A percentile compares a stretch with the other conserved stretches of the same genome.
phyloP scores from a whole-genome alignment of 2,113 vertebrate genomes.

The Oceanites oceanicus region DNA sequence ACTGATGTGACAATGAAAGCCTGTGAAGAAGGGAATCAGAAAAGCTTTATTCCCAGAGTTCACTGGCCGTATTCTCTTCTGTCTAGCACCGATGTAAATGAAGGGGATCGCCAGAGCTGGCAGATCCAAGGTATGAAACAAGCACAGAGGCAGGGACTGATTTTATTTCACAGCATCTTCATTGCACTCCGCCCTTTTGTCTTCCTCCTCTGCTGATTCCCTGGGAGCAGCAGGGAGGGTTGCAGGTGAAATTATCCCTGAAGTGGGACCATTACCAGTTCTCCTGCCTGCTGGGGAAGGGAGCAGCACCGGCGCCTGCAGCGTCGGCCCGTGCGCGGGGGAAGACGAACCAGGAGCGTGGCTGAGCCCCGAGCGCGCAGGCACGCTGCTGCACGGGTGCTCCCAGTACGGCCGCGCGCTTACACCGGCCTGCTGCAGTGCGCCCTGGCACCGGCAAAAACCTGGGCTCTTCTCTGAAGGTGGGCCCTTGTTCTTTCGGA shows the following conservation, averaged over 20 bases:
- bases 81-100: neutral
- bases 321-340: accelerated
- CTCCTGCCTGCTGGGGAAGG: neutral
- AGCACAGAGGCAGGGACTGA: neutral
- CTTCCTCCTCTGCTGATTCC: neutral
- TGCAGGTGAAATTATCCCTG: neutral
- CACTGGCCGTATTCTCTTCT: neutral
- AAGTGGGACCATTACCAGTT: neutral
- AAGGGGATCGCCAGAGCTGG: neutral
- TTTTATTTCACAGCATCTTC: neutral
- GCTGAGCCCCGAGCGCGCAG: neutral
- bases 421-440: neutral
- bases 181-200: neutral
- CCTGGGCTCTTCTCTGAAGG: neutral
- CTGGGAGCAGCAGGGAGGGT: neutral
- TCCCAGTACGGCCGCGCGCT: accelerated
- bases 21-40: neutral
- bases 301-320: neutral
- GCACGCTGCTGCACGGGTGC: accelerated
- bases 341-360: accelerated
- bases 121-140: neutral
- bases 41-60: neutral
- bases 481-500: neutral
- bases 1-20: neutral
- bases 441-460: neutral